A percentile compares a stretch with the other conserved stretches of the same genome.
Conservation (phyloP, 2,888 invertebrate species). For the Glaucopsyche alexis region DNA sequence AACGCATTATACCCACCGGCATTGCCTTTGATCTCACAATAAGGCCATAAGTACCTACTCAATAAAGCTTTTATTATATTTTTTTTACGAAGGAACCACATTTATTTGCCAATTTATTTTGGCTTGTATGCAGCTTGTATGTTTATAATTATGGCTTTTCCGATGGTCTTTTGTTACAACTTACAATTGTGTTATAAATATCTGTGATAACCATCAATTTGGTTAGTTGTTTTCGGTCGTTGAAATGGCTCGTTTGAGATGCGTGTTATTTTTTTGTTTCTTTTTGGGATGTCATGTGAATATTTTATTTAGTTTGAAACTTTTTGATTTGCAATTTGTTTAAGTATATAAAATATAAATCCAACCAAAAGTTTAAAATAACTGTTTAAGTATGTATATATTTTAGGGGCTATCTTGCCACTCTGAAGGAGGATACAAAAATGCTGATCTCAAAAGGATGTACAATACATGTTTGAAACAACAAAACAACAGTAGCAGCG, state of each 20-base stretch:
- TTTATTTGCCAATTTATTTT: not conserved
- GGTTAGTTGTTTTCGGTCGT: not conserved
- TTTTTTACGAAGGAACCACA: not conserved
- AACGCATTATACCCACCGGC: too few relatives aligned
- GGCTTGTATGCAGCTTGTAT: not conserved
- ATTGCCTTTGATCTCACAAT: not conserved
- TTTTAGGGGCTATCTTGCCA: slow-evolving; percentile 79
- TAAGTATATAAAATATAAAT: too few relatives aligned
- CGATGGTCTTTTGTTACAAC: not conserved
- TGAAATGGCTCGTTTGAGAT: slow-evolving; percentile 7
- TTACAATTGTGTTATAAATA: slow-evolving; percentile 9
- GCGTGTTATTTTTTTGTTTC: slow-evolving; percentile 3
- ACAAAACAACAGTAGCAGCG: slow-evolving; percentile 54
- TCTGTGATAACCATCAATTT: not conserved
- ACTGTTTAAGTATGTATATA: not conserved
- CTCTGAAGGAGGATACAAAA: slow-evolving; percentile 79
- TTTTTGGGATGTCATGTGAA: slow-evolving; percentile 21
- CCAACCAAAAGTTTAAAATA: too few relatives aligned
- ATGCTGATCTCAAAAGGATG: slow-evolving; percentile 78
- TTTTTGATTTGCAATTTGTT: too few relatives aligned
- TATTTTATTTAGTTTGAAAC: too few relatives aligned
- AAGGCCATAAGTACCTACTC: too few relatives aligned
- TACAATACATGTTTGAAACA: slow-evolving; percentile 79
- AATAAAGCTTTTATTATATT: not conserved
- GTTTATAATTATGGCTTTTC: not conserved